phyloP scores from a whole-genome alignment of 2,113 vertebrate species.

The Brachypteracias leptosomus region DNA sequence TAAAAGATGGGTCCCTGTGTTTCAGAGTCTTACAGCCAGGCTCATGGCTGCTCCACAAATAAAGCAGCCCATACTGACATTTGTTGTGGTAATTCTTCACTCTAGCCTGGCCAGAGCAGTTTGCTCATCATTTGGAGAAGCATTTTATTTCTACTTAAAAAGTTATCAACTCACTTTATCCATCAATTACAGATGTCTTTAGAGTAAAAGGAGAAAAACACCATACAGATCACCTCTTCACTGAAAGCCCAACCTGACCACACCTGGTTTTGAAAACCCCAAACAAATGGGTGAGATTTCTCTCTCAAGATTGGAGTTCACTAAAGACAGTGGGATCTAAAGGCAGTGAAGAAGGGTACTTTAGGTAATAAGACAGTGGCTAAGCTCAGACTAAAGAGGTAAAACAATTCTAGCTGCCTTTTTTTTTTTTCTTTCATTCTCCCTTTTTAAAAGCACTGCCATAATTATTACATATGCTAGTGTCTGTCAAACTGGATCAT shows the following conservation, averaged over 20 bases:
- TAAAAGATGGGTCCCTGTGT: background rate
- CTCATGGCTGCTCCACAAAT: background rate
- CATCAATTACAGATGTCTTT: background rate
- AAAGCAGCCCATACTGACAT: background rate
- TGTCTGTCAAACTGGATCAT: background rate
- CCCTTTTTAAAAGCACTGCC: background rate
- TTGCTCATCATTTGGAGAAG: background rate
- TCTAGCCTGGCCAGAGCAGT: background rate
- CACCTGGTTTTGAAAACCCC: background rate
- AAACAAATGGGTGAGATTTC: background rate
- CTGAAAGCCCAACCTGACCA: background rate
- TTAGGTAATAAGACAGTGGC: background rate
- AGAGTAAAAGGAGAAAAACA: background rate
- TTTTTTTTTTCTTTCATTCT: background rate
- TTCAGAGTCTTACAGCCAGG: background rate
- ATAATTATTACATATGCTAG: background rate
- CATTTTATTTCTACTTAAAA: background rate
- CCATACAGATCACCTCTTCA: background rate
- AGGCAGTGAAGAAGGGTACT: background rate
- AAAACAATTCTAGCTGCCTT: background rate
- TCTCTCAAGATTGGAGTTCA: background rate
- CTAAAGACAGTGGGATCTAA: background rate
- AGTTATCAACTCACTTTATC: background rate
- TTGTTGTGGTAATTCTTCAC: background rate
- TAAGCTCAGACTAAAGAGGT: background rate